These are phyloP conservation scores for Pseudomyrmex concolor DNA, from an alignment of 1,140 invertebrate species.

Conservation along the genomic window DNA sequence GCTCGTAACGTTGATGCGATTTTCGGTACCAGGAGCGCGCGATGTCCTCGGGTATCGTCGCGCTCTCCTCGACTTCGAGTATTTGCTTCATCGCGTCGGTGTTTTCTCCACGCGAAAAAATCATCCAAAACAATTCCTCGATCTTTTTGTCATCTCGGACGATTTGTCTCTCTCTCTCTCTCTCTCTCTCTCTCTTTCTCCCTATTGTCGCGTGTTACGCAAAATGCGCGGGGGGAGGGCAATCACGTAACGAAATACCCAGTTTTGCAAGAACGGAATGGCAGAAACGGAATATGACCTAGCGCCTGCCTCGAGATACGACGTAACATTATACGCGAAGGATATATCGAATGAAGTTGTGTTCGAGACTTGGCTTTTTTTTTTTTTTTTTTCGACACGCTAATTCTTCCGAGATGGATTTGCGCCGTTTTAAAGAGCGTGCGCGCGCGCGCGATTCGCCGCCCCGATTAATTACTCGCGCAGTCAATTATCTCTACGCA, in stretches of 20 bases:
- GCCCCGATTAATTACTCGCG: slow-evolving; percentile 23
- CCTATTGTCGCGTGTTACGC: slow-evolving; percentile 43
- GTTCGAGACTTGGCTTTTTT: slow-evolving; percentile 49
- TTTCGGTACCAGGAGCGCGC: slow-evolving; percentile 60
- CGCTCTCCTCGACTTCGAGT: not conserved
- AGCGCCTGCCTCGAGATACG: not conserved
- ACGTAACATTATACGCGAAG: slow-evolving; percentile 65
- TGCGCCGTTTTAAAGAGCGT: slow-evolving; percentile 34
- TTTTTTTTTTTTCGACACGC: slow-evolving; percentile 51
- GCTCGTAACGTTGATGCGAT: slow-evolving; percentile 69
- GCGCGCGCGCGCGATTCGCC: not conserved
- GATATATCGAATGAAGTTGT: slow-evolving; percentile 71
- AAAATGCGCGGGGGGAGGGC: slow-evolving; percentile 7
- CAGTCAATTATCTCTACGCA: slow-evolving; percentile 16
- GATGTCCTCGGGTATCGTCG: slow-evolving; percentile 1
- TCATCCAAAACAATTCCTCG: not conserved
- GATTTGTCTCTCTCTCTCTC: too few species aligned
- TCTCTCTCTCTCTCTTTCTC: not conserved
- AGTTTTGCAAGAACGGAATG: slow-evolving; percentile 65
- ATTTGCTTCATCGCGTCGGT: slow-evolving; percentile 18
- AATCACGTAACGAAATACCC: slow-evolving; percentile 58
- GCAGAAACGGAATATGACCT: slow-evolving; percentile 67
- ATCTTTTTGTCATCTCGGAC: not conserved
- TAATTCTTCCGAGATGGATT: slow-evolving; percentile 64
- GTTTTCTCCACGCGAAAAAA: not conserved